These are phyloP conservation scores for Crocuta crocuta DNA, from an alignment of 2,113 vertebrate genomes.

Conservation along the genomic window DNA sequence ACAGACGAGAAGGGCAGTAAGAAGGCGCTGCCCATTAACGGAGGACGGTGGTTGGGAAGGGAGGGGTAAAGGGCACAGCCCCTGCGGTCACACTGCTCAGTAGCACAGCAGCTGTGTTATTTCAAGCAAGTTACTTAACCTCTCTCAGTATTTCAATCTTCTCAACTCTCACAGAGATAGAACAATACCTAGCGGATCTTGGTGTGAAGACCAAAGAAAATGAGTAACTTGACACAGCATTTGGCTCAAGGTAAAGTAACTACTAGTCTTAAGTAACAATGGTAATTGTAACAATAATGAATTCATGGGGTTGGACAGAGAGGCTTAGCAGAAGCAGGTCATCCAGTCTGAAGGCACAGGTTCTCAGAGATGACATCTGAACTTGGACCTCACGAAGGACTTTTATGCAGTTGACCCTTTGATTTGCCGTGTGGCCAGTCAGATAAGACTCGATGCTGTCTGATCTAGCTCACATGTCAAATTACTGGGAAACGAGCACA, in stretches of 20 bases:
- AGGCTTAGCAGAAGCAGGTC: not conserved
- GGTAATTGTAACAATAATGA: too few species aligned
- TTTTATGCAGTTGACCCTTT: not conserved
- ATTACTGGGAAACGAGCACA: not conserved
- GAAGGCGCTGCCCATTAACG: rapidly evolving
- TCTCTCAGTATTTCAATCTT: not conserved
- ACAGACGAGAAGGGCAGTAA: not conserved
- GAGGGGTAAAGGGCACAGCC: rapidly evolving
- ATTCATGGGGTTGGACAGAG: too few species aligned
- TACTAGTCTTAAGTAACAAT: not conserved
- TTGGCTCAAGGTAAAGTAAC: not conserved
- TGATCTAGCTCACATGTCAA: not conserved
- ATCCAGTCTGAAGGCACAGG: not conserved
- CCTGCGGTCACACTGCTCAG: not conserved
- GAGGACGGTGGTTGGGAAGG: rapidly evolving
- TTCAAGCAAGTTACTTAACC: not conserved
- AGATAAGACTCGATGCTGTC: rapidly evolving
- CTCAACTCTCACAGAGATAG: not conserved
- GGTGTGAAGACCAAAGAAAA: not conserved
- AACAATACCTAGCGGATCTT: rapidly evolving
- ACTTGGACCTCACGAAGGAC: not conserved
- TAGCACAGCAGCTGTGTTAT: rapidly evolving
- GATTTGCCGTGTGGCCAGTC: rapidly evolving
- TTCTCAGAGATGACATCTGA: not conserved
- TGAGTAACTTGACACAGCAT: not conserved